Conservation (phyloP, 1,140 invertebrate genomes). For the Cotesia typhae region DNA sequence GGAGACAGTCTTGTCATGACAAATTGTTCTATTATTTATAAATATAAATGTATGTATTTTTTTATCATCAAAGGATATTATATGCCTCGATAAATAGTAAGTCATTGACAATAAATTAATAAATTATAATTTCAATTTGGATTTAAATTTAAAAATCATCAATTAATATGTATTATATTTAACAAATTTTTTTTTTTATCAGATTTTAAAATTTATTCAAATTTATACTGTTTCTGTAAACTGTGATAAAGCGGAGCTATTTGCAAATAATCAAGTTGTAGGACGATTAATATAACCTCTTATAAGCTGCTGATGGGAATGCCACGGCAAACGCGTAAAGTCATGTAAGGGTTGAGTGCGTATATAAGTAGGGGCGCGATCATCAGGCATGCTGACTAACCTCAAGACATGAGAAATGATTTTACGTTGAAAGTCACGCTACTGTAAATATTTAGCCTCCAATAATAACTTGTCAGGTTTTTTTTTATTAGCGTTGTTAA, state of each 20-base stretch:
- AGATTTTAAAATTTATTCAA: too few relatives aligned
- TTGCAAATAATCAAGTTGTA: conserved; percentile 3
- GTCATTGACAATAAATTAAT: too few relatives aligned
- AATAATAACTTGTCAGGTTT: background rate
- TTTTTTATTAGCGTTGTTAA: conserved; percentile 2
- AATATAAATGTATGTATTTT: conserved; percentile 20
- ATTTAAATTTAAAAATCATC: too few relatives aligned
- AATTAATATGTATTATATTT: too few relatives aligned
- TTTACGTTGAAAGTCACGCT: conserved; percentile 32
- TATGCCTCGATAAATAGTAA: too few relatives aligned
- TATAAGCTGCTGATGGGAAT: conserved; percentile 22
- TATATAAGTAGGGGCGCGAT: conserved; percentile 24
- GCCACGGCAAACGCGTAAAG: conserved; percentile 2
- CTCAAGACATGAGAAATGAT: conserved; percentile 31
- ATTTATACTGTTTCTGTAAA: conserved; percentile 1
- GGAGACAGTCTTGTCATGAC: conserved; percentile 8
- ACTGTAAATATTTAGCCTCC: background rate
- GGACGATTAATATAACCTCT: conserved; percentile 12
- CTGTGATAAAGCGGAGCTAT: too few relatives aligned
- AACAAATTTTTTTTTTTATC: too few relatives aligned
- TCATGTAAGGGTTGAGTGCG: conserved; percentile 20
- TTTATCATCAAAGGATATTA: background rate
- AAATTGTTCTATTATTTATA: conserved; percentile 44
- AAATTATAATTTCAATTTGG: background rate
- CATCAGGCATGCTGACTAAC: conserved; percentile 30